Conservation (phyloP, 2,113 vertebrate genomes). For the Tenrec ecaudatus region DNA sequence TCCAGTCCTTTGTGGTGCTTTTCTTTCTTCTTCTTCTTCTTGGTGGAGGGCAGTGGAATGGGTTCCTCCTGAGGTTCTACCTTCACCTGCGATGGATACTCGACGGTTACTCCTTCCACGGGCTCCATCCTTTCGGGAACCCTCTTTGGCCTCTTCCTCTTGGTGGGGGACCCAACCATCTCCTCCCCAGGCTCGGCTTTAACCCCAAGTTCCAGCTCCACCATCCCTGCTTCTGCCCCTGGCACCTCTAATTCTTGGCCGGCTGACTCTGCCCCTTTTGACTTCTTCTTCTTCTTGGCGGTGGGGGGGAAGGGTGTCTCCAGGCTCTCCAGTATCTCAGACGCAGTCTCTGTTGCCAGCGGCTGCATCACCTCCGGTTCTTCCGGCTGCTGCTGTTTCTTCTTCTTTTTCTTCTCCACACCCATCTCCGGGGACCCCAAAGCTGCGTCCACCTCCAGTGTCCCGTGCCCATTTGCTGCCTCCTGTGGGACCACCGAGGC, state of each 20-base stretch:
- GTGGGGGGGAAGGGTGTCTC: accelerated
- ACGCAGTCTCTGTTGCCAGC: accelerated
- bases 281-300: conserved; percentile 55
- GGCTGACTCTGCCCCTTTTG: not conserved
- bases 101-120: accelerated
- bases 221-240: not conserved
- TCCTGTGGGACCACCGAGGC: not conserved
- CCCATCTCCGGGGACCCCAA: not conserved
- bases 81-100: not conserved
- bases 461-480: not conserved
- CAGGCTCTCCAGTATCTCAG: accelerated
- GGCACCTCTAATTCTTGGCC: not conserved
- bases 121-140: not conserved
- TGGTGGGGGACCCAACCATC: not conserved
- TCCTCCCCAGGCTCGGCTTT: conserved; percentile 12
- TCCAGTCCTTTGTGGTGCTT: not conserved
- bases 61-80: conserved; percentile 24
- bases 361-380: not conserved
- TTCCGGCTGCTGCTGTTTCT: not conserved
- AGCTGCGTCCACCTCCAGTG: not conserved
- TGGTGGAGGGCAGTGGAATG: not conserved
- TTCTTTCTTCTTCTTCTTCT: conserved; percentile 67
- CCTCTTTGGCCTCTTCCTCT: conserved; percentile 19
- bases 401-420: conserved; percentile 56
- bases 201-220: not conserved